phyloP scores from a whole-genome alignment of 2,113 vertebrate species.

The Piprites chloris region DNA sequence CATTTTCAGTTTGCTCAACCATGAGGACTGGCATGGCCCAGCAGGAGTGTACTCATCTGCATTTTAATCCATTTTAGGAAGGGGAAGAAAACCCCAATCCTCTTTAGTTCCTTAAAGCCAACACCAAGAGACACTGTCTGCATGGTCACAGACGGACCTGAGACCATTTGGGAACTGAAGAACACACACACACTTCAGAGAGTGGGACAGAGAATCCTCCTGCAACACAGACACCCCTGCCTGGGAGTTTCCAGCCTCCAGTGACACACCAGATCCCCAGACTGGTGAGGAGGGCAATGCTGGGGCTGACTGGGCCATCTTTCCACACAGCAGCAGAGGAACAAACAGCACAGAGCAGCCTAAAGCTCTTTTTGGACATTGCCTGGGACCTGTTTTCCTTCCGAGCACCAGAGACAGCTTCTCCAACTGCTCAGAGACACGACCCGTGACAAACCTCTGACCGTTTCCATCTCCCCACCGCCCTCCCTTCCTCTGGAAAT shows the following conservation, averaged over 20 bases:
- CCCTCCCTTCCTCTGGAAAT: neutral
- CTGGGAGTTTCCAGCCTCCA: neutral
- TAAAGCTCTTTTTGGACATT: neutral
- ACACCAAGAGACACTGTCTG: neutral
- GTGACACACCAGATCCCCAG: neutral
- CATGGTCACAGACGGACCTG: neutral
- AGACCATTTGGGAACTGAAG: neutral
- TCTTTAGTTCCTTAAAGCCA: neutral
- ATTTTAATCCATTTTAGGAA: neutral
- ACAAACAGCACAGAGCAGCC: neutral
- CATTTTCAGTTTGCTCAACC: neutral
- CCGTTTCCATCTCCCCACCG: neutral
- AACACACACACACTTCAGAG: fast-evolving
- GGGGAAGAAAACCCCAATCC: neutral
- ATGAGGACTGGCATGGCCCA: neutral
- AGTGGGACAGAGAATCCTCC: neutral
- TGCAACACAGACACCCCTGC: neutral
- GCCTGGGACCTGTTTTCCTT: neutral
- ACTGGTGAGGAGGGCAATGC: neutral
- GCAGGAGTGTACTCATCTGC: neutral
- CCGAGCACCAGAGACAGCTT: neutral
- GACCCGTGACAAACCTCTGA: neutral
- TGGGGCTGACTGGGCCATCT: neutral
- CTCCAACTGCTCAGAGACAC: neutral
- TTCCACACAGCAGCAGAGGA: neutral